Evolutionary conservation across 2,113 vertebrate genomes (phyloP), one percentile per base, ranked within the genome.

Genomic region (Lynx canadensis): DNA sequence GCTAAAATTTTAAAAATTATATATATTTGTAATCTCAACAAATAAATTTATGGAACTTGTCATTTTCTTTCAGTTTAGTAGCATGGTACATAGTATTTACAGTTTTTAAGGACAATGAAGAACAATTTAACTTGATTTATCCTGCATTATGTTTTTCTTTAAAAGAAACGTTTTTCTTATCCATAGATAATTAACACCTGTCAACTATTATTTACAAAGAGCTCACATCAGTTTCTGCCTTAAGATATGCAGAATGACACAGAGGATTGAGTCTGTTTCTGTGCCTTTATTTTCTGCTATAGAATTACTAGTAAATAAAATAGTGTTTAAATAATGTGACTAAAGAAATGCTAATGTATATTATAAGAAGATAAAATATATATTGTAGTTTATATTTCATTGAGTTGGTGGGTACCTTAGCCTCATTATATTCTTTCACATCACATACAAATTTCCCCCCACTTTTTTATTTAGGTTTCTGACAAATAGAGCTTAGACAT

Each of bases 51-150:
- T 73, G 57, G 7, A 36, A 29, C 36, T 92, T 92, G 4, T 41
- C 41, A 36, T 96, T 48, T 25, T 63, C 91, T 79, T 93, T 97
- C 63, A 82, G 21, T 68, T 68, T 91, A 66, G 31, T 60, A 76
- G 33, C 23, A 85, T 21, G 80, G 0, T 9, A 23, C 65, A 48
- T 45, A 16, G 91, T 88, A 82, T 93, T 85, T 96, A 73, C 5
- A 80, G n/a, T 76, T 85, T 57, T 8, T 94, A 36, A 78, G 52
- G 33, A 27, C 25, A 38, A 15, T 27, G 57, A 92, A 86, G 63
- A 97, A 91, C 33, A 68, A 14, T 76, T 87, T 92, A 79, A 86
- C 29, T 89, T 93, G 66, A 48, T 73, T 83, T 79, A 81, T 71
- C 12, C 14, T 95, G 12, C 18, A 50, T 83, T 78, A 45, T 76